Base-by-base conservation (phyloP, 2,888 invertebrate species). In the Apotomis capreana region DNA sequence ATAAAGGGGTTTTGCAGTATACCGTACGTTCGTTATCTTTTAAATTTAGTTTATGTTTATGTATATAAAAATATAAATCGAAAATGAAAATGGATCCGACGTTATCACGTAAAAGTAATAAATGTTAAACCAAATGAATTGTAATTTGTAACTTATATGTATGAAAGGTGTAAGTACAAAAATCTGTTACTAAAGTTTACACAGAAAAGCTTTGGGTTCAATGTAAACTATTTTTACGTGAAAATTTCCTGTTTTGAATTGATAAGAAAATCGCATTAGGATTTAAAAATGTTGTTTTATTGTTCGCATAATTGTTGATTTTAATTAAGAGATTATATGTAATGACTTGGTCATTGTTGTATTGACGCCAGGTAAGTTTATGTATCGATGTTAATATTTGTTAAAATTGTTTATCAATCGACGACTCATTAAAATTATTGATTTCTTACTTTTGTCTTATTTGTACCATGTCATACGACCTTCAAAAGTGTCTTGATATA, bases 381-480 rank as follows among this genome's bases (percentile, higher is more conserved):
- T 80, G 76, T 83, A 72, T 68, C 62, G 61, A 71, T 75, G 77
- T 74, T 61, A 65, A 71, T 68, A 71, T 52, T 68, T 72, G 72
- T 72, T 70, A 60, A 40, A 70, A 40, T 59, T 58, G 52, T 54
- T 68, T 52, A 44, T 59, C 37, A 60, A 46, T 52, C 54, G 76
- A 70, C 64, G 76, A 86, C 82, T 84, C 82, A 86, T 81, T 84
- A 84, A 78, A 84, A 78, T 77, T 75, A 78, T 77, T 79, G 79
- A 79, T 80, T 78, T 82, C 10, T 68, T 15, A 49, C 26, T n/a
- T 12, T 49, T 57, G 65, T 46, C 8, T 65, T 12, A 57, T 57
- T 65, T 46, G 26, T 26, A 26, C 26, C 26, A 26, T 26, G 26
- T 2, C 2, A 26, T 26, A 26, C 26, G 26, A 26, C 26, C 26